Conservation (phyloP, 2,797 vertebrate genomes). For the Gouania willdenowi region DNA sequence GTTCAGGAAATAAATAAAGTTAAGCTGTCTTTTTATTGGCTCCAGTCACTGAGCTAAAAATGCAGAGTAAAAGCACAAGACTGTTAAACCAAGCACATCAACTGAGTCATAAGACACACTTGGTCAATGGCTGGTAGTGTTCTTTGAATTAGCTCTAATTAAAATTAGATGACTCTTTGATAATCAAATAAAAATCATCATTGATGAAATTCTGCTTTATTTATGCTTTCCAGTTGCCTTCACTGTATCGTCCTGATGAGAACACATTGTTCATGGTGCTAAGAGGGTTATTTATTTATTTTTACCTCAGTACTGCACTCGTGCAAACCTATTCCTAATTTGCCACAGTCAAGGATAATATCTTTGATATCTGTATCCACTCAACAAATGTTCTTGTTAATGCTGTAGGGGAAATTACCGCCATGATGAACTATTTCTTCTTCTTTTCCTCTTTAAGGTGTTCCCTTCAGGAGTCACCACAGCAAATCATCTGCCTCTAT, state of each 20-base stretch:
- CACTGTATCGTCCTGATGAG: conserved; percentile 23
- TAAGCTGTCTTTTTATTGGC: conserved; percentile 29
- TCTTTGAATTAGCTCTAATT: conserved; percentile 71
- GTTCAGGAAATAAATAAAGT: conserved; percentile 65
- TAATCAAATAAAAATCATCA: conserved; percentile 63
- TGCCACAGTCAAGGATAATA: conserved; percentile 24
- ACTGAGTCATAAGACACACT: conserved; percentile 74
- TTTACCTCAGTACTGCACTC: conserved; percentile 3
- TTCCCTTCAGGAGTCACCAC: too few relatives aligned
- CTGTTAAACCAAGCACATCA: conserved; percentile 57
- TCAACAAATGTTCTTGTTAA: conserved; percentile 34
- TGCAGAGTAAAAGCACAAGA: conserved; percentile 75
- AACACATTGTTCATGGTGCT: conserved; percentile 38
- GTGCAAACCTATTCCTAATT: too few relatives aligned
- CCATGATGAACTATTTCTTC: too few relatives aligned
- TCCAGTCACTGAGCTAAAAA: conserved; percentile 47
- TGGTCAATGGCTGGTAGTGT: conserved; percentile 71
- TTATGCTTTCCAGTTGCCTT: conserved; percentile 33
- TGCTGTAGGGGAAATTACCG: conserved; percentile 36
- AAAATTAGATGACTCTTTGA: conserved; percentile 75
- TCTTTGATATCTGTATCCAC: conserved; percentile 43
- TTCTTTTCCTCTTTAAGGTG: too few relatives aligned
- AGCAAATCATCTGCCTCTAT: too few relatives aligned
- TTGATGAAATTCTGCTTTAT: conserved; percentile 58
- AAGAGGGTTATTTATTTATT: conserved; percentile 27